Conservation (phyloP, 1,140 invertebrate species). For the Drosophila elegans region DNA sequence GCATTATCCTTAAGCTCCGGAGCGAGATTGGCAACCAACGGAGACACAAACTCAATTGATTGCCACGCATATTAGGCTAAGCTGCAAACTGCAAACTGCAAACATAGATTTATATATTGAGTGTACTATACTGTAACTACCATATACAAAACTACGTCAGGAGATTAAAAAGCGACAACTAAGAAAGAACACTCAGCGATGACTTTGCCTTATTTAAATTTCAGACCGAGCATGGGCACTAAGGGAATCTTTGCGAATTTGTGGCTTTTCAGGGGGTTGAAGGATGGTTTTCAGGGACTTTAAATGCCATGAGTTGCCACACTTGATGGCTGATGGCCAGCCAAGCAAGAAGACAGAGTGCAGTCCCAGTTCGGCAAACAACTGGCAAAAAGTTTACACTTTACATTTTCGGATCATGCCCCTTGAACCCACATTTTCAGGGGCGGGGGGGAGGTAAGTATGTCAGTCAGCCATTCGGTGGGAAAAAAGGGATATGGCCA, state of each 20-base stretch:
- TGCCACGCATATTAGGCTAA: slow-evolving; percentile 51
- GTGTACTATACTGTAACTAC: slow-evolving; percentile 57
- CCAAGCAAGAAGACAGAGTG: slow-evolving; percentile 45
- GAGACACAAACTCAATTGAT: slow-evolving; percentile 28
- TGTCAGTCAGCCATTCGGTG: slow-evolving; percentile 30
- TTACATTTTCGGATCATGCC: slow-evolving; percentile 56
- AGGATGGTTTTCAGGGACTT: slow-evolving; percentile 3
- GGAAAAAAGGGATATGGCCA: slow-evolving; percentile 34
- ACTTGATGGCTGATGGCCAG: slow-evolving; percentile 54
- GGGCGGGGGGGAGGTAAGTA: slow-evolving; percentile 2
- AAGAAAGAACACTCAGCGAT: slow-evolving; percentile 32
- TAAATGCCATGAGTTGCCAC: slow-evolving; percentile 26
- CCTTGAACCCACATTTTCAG: slow-evolving; percentile 5
- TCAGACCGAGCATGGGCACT: slow-evolving; percentile 29
- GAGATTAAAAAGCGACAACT: slow-evolving; percentile 64
- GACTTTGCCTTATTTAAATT: slow-evolving; percentile 68
- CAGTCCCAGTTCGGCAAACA: slow-evolving; percentile 49
- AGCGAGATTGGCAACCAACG: not conserved
- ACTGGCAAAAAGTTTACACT: slow-evolving; percentile 74
- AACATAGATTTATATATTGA: slow-evolving; percentile 60
- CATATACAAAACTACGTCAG: slow-evolving; percentile 51
- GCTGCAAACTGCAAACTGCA: slow-evolving; percentile 40
- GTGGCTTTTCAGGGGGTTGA: slow-evolving; percentile 2
- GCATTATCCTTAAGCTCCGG: slow-evolving; percentile 29
- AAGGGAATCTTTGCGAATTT: slow-evolving; percentile 25